A percentile compares a stretch with the other conserved stretches of the same genome.
Evolutionary conservation across 2,113 vertebrate genomes (phyloP).

Genomic region (Chloebia gouldiae): DNA sequence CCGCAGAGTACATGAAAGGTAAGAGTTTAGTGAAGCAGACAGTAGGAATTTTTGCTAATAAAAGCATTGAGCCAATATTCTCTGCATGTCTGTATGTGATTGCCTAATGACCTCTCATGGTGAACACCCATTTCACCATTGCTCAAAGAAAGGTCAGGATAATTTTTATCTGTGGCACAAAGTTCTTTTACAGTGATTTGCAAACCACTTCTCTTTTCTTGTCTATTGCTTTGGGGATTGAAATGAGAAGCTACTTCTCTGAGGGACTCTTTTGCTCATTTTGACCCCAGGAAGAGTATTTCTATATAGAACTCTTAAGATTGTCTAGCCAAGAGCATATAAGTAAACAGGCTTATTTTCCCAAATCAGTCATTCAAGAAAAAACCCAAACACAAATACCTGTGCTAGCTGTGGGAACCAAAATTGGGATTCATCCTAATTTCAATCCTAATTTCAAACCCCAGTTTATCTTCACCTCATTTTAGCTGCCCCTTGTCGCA

Average conservation of each 20-base stretch:
- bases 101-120: not conserved
- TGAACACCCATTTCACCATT: not conserved
- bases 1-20: not conserved
- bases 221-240: not conserved
- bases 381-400: not conserved
- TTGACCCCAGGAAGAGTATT: not conserved
- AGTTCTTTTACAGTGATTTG: not conserved
- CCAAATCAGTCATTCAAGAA: not conserved
- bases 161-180: not conserved
- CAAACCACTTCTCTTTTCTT: not conserved
- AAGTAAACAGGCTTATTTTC: not conserved
- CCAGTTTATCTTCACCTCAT: not conserved
- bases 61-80: not conserved
- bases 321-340: not conserved
- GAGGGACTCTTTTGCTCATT: not conserved
- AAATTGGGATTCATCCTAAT: not conserved
- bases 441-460: not conserved
- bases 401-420: not conserved
- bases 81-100: not conserved
- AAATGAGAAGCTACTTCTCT: not conserved
- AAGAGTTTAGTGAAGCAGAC: not conserved
- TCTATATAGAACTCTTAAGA: not conserved
- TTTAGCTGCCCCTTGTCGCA: not conserved
- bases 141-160: not conserved
- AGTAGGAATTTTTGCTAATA: conserved; percentile 6